Conservation (phyloP, 92 coral and sea anemone species). For the Phymanthus crucifer region DNA sequence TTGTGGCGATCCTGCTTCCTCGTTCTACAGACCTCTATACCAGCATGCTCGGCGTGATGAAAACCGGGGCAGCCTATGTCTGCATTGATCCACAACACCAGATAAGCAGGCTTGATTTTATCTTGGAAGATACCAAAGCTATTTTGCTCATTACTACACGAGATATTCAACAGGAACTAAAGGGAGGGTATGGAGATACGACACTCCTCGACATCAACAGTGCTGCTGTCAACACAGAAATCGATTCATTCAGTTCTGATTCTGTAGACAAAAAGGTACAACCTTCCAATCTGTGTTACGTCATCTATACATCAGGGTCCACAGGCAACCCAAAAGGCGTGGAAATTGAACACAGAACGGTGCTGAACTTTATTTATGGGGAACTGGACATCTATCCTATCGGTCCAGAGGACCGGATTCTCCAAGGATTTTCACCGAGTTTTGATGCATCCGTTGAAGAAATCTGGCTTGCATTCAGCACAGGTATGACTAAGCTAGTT, state of each 20-base stretch:
- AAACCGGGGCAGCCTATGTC: constrained; percentile 15
- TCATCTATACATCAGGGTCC: constrained; percentile 32
- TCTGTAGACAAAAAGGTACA: neutral
- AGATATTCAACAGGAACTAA: neutral
- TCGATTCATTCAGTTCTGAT: neutral
- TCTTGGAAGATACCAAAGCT: constrained; percentile 21
- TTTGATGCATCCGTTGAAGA: constrained; percentile 25
- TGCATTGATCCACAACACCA: constrained; percentile 31
- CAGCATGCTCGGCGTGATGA: constrained; percentile 6
- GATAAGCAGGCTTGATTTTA: constrained; percentile 12
- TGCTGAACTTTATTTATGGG: constrained; percentile 16
- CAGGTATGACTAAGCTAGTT: constrained; percentile 6
- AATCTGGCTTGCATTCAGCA: constrained; percentile 23
- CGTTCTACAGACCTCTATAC: constrained; percentile 6
- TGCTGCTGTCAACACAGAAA: too few species aligned
- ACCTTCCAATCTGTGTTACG: constrained; percentile 25
- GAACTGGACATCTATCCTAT: constrained; percentile 21
- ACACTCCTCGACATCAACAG: too few species aligned
- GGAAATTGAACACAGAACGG: constrained; percentile 31
- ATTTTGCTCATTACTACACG: constrained; percentile 7
- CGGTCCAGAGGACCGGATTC: neutral
- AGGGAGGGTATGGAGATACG: neutral
- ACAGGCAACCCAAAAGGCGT: constrained; percentile 35
- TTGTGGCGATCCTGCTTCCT: constrained; percentile 17
- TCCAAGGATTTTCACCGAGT: constrained; percentile 24